Base-by-base conservation (phyloP, 1,140 invertebrate genomes). In the Lucilia cuprina region DNA sequence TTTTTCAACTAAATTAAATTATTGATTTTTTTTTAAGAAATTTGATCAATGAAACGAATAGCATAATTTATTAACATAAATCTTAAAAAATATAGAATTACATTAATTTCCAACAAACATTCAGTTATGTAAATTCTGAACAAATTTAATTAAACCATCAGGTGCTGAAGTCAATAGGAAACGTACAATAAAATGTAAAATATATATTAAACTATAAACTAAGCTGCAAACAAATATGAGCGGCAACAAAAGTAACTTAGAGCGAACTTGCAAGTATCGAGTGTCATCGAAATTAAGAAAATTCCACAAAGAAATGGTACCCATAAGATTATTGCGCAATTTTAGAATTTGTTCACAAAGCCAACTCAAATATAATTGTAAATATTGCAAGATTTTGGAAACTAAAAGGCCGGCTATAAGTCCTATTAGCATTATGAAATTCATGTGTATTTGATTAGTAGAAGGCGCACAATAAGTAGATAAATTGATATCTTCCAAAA, bases 201-300 rank as follows among this genome's bases (percentile, higher is more conserved):
- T 75, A 3, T 86, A 88, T 74, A 87, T 85, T 47, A 87, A 84
- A 49, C 85, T 84, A 75, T 89, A 90, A 25, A 90, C 82, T 17
- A 87, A 14, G 25, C 82, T 85, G 49, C 85, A 86, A 41, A 85
- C 19, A 19, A 87, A 19, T 47, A 87, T 87, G 8, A 89, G 50
- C 10, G 88, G 89, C 0, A 86, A 83, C 19, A 90, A 55, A 0
- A 88, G 5, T 17, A 89, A 74, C 60, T 89, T 90, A 13, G 86
- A 86, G 30, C 87, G 86, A 21, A 85, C 74, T 30, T 86, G 85
- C 25, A 87, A 87, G 35, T 83, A 85, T 12, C 82, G 85, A 19
- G 84, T 87, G 47, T 89, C 89, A 78, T 89, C 86, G n/a, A 87
- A 84, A 74, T 90, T 87, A 34, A 89, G 87, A 78, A 89, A 88